Base-by-base conservation (phyloP, 2,797 vertebrate species). In the Enteromius radiatus region DNA sequence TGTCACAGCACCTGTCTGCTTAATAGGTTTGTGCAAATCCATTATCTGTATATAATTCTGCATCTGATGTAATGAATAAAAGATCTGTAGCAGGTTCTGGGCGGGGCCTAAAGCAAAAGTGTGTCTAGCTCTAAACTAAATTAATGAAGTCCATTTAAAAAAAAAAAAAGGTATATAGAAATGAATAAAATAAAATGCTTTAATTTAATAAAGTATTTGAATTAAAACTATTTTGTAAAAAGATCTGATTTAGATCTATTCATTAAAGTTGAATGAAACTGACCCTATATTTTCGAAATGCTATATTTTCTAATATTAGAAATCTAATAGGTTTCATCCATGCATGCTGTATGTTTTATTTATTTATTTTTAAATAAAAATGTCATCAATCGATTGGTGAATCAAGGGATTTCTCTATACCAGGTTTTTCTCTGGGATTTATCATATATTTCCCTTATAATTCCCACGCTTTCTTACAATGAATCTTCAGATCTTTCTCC, bases 1-100 rank as follows among this genome's bases (percentile, higher is more conserved):
- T 61, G 52, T 49, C 52, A 70, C 2, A 54, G 45, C 70, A 31
- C 43, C 59, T 75, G 59, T n/a, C 41, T 80, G 80, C 81, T 43
- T 68, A 83, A 83, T 77, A 31, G 59, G 23, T 47, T 64, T 64
- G 59, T 64, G 41, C 75, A 3, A 47, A 64, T 5, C 75, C 38
- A 47, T 64, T 77, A 77, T 64, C 56, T 63, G 15, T n/a, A 21
- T 77, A 9, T 77, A 28, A 77, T 64, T 64, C 19, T 47, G 41
- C 47, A 31, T 77, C 11, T 21, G 26, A 31, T 63, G 11, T 77
- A 77, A 64, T 64, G 38, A 31, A 56, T 63, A 43, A 63, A 76
- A 63, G 7, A 47, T 45, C 9, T 19, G 38, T 43, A 23, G 28
- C 19, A 64, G 59, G 9, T 64, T 77, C 38, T 77, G 38, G 75